Evolutionary conservation across 2,888 invertebrate species (phyloP).

Genomic region (Caenorhabditis wallacei): DNA sequence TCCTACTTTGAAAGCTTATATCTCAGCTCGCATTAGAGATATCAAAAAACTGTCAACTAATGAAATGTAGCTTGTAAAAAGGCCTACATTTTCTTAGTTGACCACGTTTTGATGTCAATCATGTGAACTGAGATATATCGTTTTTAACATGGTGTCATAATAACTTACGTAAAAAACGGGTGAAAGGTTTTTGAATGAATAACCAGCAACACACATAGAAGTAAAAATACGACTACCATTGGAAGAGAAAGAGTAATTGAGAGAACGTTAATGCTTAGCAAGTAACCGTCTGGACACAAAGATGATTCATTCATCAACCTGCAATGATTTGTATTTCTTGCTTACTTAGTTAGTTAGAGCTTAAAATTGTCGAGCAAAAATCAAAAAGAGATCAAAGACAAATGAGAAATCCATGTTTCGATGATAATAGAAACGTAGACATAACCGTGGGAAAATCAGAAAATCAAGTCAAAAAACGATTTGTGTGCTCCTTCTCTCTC

Average conservation of each 20-base stretch:
- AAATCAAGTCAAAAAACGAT: constrained; percentile 5
- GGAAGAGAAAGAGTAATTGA: constrained; percentile 51
- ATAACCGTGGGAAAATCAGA: not conserved
- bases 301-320: constrained; percentile 51
- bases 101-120: too few species aligned
- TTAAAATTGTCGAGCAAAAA: not conserved
- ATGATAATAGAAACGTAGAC: not conserved
- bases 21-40: too few species aligned
- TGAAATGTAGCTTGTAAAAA: too few species aligned
- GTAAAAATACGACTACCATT: constrained; percentile 42
- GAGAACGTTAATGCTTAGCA: constrained; percentile 41
- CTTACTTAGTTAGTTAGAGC: too few species aligned
- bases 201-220: constrained; percentile 36
- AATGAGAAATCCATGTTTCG: constrained; percentile 3
- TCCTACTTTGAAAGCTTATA: too few species aligned
- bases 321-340: not conserved
- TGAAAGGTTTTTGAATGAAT: constrained; percentile 55
- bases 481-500: too few species aligned
- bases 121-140: too few species aligned
- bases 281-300: constrained; percentile 46
- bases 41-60: too few species aligned
- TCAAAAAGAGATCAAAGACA: constrained; percentile 2
- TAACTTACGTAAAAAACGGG: constrained; percentile 61
- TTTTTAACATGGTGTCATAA: too few species aligned
- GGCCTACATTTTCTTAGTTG: too few species aligned